phyloP scores from a whole-genome alignment of 2,113 vertebrate genomes.

The Channa maculata region DNA sequence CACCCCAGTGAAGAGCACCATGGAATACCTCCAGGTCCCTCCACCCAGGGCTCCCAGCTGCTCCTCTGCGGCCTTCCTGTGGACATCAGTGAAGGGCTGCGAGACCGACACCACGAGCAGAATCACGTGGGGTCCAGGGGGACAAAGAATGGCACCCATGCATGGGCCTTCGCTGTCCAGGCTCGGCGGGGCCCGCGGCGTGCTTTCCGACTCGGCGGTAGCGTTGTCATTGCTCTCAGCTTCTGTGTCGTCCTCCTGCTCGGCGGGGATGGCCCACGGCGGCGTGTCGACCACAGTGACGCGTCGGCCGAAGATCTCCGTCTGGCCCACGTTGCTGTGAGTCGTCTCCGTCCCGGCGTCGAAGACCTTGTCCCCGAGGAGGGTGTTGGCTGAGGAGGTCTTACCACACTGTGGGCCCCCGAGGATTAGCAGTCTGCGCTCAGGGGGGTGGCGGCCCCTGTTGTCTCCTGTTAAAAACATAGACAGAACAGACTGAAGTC shows the following conservation, averaged over 20 bases:
- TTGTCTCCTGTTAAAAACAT: slow-evolving; percentile 60
- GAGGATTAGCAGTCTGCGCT: slow-evolving; percentile 75
- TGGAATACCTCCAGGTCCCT: slow-evolving; percentile 82
- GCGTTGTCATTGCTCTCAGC: slow-evolving; percentile 43
- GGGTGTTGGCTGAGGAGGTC: slow-evolving; percentile 76
- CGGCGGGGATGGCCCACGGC: slow-evolving; percentile 54
- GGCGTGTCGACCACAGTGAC: slow-evolving; percentile 81
- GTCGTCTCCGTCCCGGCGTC: slow-evolving; percentile 70
- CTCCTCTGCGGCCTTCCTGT: slow-evolving; percentile 76
- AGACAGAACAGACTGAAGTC: slow-evolving; percentile 2
- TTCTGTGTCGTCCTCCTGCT: slow-evolving; percentile 21
- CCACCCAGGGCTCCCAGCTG: slow-evolving; percentile 77
- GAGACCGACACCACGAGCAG: slow-evolving; percentile 79
- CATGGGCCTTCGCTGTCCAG: slow-evolving; percentile 78
- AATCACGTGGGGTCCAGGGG: slow-evolving; percentile 81
- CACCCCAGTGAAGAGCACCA: slow-evolving; percentile 80
- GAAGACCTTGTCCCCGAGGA: slow-evolving; percentile 78
- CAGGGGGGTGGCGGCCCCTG: slow-evolving; percentile 72
- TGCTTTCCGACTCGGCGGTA: slow-evolving; percentile 56
- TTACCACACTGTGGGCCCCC: slow-evolving; percentile 75
- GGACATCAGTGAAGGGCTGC: slow-evolving; percentile 75
- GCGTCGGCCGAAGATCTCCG: slow-evolving; percentile 72
- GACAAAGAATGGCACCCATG: slow-evolving; percentile 81
- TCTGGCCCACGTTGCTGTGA: slow-evolving; percentile 78
- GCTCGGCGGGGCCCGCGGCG: slow-evolving; percentile 34